Base-by-base conservation (phyloP, 1,140 invertebrate species). In the Drosophila watanabei region DNA sequence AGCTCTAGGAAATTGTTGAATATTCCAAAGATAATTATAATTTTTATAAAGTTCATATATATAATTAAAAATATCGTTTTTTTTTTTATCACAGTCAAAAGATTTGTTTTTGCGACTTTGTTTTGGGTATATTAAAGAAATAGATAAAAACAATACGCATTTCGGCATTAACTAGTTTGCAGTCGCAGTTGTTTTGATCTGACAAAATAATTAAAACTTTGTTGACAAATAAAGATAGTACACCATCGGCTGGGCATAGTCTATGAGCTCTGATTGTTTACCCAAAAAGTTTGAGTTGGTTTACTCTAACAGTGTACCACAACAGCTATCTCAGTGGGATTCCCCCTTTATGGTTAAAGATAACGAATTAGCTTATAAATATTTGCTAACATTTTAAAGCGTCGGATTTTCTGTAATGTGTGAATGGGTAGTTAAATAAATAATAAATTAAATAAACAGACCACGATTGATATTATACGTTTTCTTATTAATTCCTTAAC, bases 151-250 rank as follows among this genome's bases (percentile, higher is more conserved):
- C 24, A n/a, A 28, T 13, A 33, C 49, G 3, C n/a, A 52, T 52
- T 14, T n/a, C 13, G 6, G 9, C 24, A 51, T 5, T 20, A 54
- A 54, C 51, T 33, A 11, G 51, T 20, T 20, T 52, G 51, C 24
- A 51, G 16, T 48, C 48, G 14, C 48, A 30, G 48, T 51, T 51
- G 48, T 51, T 51, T 30, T n/a, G 24, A 51, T 51, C 48, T 30
- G 3, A n/a, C 28, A 33, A 52, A 33, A 33, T 11, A 9, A 16
- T 49, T 30, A 16, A 18, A 20, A 52, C 18, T 54, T 13, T 54
- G 11, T 54, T 54, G 32, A 54, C 18, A 20, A 54, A 20, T 54
- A 20, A 54, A 35, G 11, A 16, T 20, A 48, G 20, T 48, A 9
- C 20, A 48, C 13, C 13, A 14, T 14, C 2, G 6, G 6, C 20